These are phyloP conservation scores for Oophaga sylvatica DNA, from an alignment of 2,797 vertebrate genomes.

Conservation along the genomic window DNA sequence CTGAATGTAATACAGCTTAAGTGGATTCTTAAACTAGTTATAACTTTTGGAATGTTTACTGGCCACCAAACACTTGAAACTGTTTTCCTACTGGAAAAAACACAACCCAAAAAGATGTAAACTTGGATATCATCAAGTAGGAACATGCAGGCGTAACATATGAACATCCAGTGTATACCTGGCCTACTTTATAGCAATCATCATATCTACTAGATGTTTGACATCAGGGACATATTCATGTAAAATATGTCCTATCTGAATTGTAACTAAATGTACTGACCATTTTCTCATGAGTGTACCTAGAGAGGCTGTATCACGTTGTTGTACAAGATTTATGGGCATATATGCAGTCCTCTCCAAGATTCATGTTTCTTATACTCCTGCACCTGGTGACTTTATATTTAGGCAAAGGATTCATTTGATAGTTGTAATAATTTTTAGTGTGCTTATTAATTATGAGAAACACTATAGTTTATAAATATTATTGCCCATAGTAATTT, in stretches of 20 bases:
- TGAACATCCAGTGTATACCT: neutral
- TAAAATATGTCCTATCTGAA: neutral
- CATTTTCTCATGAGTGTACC: conserved; percentile 2
- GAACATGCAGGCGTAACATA: neutral
- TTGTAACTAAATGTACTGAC: conserved; percentile 17
- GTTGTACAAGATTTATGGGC: neutral
- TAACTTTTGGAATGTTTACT: conserved; percentile 53
- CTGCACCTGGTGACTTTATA: conserved; percentile 6
- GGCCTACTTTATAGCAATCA: neutral
- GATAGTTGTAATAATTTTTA: neutral
- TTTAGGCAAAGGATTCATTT: neutral
- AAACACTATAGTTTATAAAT: neutral
- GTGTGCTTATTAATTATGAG: neutral
- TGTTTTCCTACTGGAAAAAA: conserved; percentile 1
- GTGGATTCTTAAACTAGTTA: conserved; percentile 54
- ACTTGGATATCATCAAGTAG: neutral
- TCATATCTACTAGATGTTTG: neutral
- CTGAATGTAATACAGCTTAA: conserved; percentile 56
- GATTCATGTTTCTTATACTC: neutral
- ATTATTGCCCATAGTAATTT: neutral
- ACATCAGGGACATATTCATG: conserved; percentile 11
- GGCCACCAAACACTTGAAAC: conserved; percentile 68
- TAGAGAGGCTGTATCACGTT: neutral
- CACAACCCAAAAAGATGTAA: conserved; percentile 45
- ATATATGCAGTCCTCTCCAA: neutral